Conservation (phyloP, 2,888 invertebrate species). For the Hylaea fasciaria region DNA sequence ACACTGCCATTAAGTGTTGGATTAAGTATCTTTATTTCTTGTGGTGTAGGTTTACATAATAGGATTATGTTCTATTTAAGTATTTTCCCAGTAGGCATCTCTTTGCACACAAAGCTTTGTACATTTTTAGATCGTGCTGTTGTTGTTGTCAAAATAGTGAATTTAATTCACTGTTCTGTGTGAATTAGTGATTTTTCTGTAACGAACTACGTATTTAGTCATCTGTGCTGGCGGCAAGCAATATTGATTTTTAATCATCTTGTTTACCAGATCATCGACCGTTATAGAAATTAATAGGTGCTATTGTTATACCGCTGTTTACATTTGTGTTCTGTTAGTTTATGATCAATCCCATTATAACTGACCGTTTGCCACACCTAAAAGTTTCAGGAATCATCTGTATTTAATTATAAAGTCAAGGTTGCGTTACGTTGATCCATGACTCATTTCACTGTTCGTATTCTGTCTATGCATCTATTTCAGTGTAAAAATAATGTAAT, state of each 20-base stretch:
- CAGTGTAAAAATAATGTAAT: not conserved
- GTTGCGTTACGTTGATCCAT: conserved; percentile 11
- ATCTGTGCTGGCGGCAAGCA: not conserved
- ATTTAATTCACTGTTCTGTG: too few species aligned
- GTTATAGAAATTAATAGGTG: conserved; percentile 5
- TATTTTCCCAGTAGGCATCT: too few species aligned
- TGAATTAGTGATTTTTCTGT: too few species aligned
- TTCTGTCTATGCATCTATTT: not conserved
- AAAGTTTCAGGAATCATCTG: conserved; percentile 5
- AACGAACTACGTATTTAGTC: too few species aligned
- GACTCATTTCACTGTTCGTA: not conserved
- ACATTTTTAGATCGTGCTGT: too few species aligned
- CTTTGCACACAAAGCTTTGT: too few species aligned
- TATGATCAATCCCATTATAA: conserved; percentile 11
- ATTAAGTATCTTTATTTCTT: too few species aligned
- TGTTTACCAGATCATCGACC: not conserved
- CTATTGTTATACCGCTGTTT: conserved; percentile 17
- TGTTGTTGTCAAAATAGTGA: too few species aligned
- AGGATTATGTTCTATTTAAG: too few species aligned
- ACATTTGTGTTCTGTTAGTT: conserved; percentile 12
- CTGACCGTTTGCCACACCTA: conserved; percentile 8
- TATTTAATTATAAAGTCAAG: conserved; percentile 18
- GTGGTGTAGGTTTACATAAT: too few species aligned
- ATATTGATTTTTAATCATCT: conserved; percentile 5
- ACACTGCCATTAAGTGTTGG: too few species aligned